Base-by-base conservation (phyloP, 2,113 vertebrate species). In the Indicator indicator region DNA sequence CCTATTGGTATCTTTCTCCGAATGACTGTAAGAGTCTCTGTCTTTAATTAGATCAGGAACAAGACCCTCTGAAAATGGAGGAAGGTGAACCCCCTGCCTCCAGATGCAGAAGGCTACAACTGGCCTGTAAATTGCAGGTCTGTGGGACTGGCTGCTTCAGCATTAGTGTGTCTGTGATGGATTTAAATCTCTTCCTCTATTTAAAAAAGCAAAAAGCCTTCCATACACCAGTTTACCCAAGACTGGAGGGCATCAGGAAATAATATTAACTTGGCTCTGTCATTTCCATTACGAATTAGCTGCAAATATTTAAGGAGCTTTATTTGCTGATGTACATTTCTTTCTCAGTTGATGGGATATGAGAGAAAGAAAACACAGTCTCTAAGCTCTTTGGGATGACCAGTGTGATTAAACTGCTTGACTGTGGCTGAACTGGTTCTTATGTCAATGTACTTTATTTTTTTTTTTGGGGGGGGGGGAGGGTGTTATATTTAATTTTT, bases 211-310 rank as follows among this genome's bases (percentile, higher is more conserved):
- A 20, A 10, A 72, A 62, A 8, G 1, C 11, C 52, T 79, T n/a
- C 58, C 12, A 62, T 27, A 14, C 9, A 59, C 14, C 28, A 67
- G 11, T 86, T 88, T 69, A 75, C n/a, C 15, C 9, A 58, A 64
- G 48, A 55, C 13, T 44, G 20, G 24, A 64, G 32, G 6, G 2
- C 26, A 52, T 52, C 54, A 76, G 70, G 90, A 90, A 94, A 50
- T 56, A 50, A 50, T 32, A 5, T 79, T 75, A 48, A 50, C 15
- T 44, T 85, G 78, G 13, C 50, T 77, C 68, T 60, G 15, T 86
- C 50, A 85, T 95, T 94, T 90, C 50, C 59, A 12, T 91, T 92
- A 94, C 69, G 81, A 97, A 91, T 85, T 62, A 92, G n/a, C 64
- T 95, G 84, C 71, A 87, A 88, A 55, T 88, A 78, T 68, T 91